Evolutionary conservation across 2,113 vertebrate species (phyloP).

Genomic region (Glaucomys volans): DNA sequence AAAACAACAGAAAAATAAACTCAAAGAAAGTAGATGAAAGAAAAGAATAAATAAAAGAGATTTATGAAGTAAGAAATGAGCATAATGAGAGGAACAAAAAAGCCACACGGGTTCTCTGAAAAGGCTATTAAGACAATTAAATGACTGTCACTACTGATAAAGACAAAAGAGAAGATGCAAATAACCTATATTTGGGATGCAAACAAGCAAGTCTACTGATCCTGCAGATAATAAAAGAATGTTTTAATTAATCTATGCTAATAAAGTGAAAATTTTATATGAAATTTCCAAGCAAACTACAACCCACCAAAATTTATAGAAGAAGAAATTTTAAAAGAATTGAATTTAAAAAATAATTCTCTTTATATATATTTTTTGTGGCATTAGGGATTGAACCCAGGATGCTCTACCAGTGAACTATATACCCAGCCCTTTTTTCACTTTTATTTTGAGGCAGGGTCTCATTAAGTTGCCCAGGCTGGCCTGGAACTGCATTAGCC

Average conservation of each 20-base stretch:
- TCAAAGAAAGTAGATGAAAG: constrained; percentile 9
- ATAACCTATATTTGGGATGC: neutral
- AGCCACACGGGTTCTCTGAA: neutral
- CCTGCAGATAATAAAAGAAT: neutral
- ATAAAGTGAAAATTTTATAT: neutral
- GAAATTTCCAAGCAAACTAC: neutral
- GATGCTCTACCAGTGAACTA: neutral
- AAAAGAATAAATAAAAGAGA: constrained; percentile 6
- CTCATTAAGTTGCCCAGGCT: neutral
- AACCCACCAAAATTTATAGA: neutral
- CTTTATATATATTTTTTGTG: neutral
- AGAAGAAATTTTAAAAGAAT: neutral
- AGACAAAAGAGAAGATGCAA: neutral
- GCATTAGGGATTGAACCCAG: neutral
- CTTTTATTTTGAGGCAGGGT: neutral
- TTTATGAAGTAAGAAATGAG: neutral
- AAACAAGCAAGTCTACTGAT: neutral
- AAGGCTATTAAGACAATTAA: neutral
- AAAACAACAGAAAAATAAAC: constrained; percentile 20
- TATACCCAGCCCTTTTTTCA: neutral
- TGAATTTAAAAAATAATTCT: neutral
- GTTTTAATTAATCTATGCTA: neutral
- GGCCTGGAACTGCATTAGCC: neutral
- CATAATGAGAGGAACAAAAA: neutral
- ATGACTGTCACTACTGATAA: neutral